Evolutionary conservation across 2,113 vertebrate species (phyloP), one percentile per base, ranked within the genome.

Genomic region (Lasiurus cinereus): DNA sequence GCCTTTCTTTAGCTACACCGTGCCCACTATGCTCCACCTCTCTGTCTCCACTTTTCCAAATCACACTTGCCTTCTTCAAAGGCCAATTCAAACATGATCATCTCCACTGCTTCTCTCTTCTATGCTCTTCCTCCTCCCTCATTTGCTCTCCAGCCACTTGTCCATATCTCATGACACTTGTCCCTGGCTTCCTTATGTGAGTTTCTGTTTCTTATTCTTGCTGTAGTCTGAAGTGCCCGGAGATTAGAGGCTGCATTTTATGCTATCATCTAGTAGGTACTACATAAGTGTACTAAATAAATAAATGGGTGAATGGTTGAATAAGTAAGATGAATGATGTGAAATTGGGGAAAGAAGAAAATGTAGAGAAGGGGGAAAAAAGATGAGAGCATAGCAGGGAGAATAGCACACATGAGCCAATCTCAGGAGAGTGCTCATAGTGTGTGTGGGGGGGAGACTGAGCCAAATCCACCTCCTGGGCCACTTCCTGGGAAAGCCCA

Each of bases 51-150:
- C 18, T 18, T 76, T 46, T 46, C 52, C 52, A 54, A 46, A 80
- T 33, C 79, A 12, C 74, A 62, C 12, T 6, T 4, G 50, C 43
- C 66, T 82, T 48, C 67, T 78, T 48, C 54, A 50, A 83, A 88
- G 43, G 50, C 91, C 62, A 14, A 16, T 43, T 50, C 59, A 19
- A 19, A 54, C 24, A 10, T 0, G 36, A 8, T 43, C 2, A 0
- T 18, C 54, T 50, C 52, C 67, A 39, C n/a, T 4, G 3, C 19
- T 54, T 72, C 52, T 31, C n/a, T 50, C 24, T 62, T 54, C 36
- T 6, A 0, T 5, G 4, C 2, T 4, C 66, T 11, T 29, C 52
- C 64, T 21, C 64, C 62, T 50, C 83, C 22, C 43, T 11, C 76
- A 59, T 50, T 67, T 64, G 52, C 21, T 64, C n/a, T 36, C 50